Percentiles rank a stretch among this genome's conserved stretches.
These are phyloP conservation scores for Cyanistes caeruleus DNA, from an alignment of 2,113 vertebrate genomes.

Conservation along the genomic window DNA sequence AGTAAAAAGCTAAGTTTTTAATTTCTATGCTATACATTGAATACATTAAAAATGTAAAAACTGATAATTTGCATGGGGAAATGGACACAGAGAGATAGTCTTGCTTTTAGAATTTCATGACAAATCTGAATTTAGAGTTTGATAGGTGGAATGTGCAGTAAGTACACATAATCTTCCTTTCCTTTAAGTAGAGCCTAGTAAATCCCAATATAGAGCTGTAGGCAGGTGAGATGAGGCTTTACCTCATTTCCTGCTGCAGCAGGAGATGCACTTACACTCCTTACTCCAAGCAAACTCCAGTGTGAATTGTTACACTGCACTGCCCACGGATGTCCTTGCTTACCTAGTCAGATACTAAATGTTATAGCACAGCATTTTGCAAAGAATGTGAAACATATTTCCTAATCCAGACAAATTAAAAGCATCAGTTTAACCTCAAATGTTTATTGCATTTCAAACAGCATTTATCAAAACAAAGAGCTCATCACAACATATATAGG, in stretches of 20 bases:
- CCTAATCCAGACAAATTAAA: conserved; percentile 4
- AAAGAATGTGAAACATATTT: not conserved
- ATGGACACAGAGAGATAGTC: not conserved
- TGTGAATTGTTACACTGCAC: not conserved
- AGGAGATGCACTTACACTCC: not conserved
- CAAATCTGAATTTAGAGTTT: not conserved
- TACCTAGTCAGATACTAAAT: not conserved
- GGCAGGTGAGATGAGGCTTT: not conserved
- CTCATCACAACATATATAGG: conserved; percentile 4
- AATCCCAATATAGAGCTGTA: not conserved
- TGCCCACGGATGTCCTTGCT: not conserved
- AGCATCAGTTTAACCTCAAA: not conserved
- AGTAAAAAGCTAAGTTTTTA: fast-evolving
- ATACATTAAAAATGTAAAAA: not conserved
- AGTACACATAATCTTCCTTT: not conserved
- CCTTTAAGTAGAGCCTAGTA: not conserved
- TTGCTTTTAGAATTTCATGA: not conserved
- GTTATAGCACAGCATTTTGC: not conserved
- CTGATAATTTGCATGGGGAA: fast-evolving
- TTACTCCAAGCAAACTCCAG: not conserved
- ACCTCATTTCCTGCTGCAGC: not conserved
- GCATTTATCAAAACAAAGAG: conserved; percentile 41
- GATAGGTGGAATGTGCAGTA: not conserved
- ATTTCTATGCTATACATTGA: not conserved
- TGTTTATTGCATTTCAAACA: conserved; percentile 17